Conservation (phyloP, 2,113 vertebrate genomes). For the Fulica atra region DNA sequence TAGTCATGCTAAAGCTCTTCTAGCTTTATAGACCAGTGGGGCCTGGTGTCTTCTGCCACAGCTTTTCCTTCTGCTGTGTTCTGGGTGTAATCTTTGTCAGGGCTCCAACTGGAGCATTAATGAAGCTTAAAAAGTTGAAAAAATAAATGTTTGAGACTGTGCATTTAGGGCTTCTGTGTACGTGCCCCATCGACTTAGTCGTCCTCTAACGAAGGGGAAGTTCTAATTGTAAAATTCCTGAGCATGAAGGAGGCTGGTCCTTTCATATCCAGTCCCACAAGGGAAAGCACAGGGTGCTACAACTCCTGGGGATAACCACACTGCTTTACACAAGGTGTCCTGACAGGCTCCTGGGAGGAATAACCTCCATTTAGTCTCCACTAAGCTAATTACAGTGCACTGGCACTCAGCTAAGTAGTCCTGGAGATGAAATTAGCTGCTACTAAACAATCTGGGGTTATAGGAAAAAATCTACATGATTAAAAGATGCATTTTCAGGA, state of each 20-base stretch:
- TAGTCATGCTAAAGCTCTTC: background rate
- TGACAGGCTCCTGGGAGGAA: background rate
- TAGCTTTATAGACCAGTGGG: background rate
- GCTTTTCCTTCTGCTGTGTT: background rate
- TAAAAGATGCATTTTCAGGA: background rate
- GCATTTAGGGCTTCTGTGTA: background rate
- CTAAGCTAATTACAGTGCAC: background rate
- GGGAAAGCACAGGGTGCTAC: background rate
- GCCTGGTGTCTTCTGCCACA: background rate
- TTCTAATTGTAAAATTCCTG: background rate
- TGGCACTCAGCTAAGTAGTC: background rate
- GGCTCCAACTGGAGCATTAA: background rate
- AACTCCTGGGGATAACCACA: background rate
- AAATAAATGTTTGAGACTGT: background rate
- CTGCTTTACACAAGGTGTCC: background rate
- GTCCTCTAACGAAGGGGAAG: background rate
- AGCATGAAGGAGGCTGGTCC: background rate
- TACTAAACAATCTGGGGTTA: background rate
- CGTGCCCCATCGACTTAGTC: too few relatives aligned
- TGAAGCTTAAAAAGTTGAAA: background rate
- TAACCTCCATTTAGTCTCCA: accelerated
- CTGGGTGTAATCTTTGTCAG: background rate
- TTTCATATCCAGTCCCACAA: background rate
- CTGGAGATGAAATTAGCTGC: background rate
- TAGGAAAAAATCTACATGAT: background rate